Base-by-base conservation (phyloP, 2,113 vertebrate genomes). In the Lophius piscatorius region DNA sequence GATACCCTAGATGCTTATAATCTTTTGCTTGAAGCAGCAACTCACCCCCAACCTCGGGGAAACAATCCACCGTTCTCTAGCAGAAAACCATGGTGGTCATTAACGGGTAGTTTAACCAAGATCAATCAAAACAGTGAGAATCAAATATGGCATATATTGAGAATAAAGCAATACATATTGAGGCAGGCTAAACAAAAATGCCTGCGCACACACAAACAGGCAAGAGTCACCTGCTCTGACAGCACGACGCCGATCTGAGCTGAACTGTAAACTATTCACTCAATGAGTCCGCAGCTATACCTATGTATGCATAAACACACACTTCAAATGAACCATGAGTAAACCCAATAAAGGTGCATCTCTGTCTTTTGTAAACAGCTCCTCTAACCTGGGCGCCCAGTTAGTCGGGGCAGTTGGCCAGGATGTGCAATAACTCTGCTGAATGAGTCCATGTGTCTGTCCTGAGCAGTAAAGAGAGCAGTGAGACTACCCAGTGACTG, bases 401-500 rank as follows among this genome's bases (percentile, higher is more conserved):
- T 88, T 77, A 87, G 87, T 83, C 59, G 35, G 47, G 73, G 63
- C 62, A 74, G 80, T 76, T 79, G 18, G 81, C 68, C 76, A 44
- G 40, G 66, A 80, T 81, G 88, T 90, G 80, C 59, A 63, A 81
- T 81, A 70, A 79, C 60, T 50, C 72, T 12, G 49, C 66, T 29
- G 47, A 67, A 48, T 61, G 35, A 80, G 70, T 52, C 78, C 65
- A 17, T 56, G 69, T 63, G 77, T 86, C 86, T 87, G 81, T 83
- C 76, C 73, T 45, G 6, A 61, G 75, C 78, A 76, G 85, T 80
- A 88, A 83, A 88, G 81, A 63, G 78, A 77, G 55, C 62, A 31
- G 48, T 91, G 91, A 92, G 70, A 90, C 73, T 88, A 85, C 82
- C 85, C 91, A 92, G 90, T 67, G 70, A 80, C 79, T 21, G 45